These are phyloP conservation scores for Crepidodera aurea DNA, from an alignment of 2,888 invertebrate genomes.

Conservation along the genomic window DNA sequence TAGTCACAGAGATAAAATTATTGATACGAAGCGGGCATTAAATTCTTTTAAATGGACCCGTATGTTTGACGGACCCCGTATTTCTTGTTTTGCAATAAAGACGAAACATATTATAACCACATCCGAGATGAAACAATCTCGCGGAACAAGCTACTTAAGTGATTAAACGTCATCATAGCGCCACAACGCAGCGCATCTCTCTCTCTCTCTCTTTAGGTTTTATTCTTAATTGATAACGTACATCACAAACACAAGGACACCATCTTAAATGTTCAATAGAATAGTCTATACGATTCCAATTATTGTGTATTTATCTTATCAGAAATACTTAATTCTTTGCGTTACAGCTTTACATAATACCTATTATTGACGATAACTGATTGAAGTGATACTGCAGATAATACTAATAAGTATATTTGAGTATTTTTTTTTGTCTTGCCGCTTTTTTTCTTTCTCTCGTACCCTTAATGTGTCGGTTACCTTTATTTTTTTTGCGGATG, in stretches of 20 bases:
- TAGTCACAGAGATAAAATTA: no score
- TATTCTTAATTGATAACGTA: slow-evolving; percentile 36
- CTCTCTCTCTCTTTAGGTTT: slow-evolving; percentile 15
- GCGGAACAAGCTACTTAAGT: slow-evolving; percentile 42
- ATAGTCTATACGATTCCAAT: slow-evolving; percentile 16
- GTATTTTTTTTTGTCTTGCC: no score
- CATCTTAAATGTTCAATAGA: slow-evolving; percentile 23
- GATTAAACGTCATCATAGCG: slow-evolving; percentile 44
- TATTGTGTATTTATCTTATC: slow-evolving; percentile 12
- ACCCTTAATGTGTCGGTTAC: no score
- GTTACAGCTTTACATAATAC: no score
- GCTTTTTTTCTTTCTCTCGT: no score
- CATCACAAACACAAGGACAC: slow-evolving; percentile 33
- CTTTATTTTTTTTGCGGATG: no score
- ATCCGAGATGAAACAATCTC: slow-evolving; percentile 32
- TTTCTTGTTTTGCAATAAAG: slow-evolving; percentile 20
- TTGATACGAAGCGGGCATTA: background rate
- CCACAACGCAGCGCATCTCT: slow-evolving; percentile 26
- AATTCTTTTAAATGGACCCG: background rate
- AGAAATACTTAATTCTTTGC: background rate
- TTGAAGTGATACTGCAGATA: no score
- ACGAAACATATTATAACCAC: slow-evolving; percentile 28
- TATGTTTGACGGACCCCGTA: slow-evolving; percentile 2
- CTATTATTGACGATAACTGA: no score
- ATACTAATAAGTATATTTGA: no score